Conservation (phyloP, 2,797 vertebrate genomes). For the Ataeniobius toweri region DNA sequence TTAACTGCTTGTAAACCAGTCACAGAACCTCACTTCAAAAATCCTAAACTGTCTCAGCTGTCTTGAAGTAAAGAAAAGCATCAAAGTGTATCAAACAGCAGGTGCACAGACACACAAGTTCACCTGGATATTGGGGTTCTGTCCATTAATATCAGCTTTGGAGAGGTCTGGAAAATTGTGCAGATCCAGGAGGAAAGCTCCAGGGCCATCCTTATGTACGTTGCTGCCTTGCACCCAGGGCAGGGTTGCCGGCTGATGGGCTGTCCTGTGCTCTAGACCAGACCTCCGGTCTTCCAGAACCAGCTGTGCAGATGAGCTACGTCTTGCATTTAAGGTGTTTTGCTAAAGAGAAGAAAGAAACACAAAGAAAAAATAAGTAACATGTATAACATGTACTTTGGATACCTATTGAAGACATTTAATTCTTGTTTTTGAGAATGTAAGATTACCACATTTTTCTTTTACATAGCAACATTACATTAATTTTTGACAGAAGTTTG, state of each 20-base stretch:
- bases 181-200: constrained; percentile 91
- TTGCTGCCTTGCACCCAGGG: constrained; percentile 80
- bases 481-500: constrained; percentile 50
- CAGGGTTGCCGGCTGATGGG: constrained; percentile 81
- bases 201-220: constrained; percentile 88
- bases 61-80: constrained; percentile 10
- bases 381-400: background rate
- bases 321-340: constrained; percentile 82
- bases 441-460: constrained; percentile 3
- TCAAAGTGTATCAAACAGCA: constrained; percentile 39
- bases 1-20: background rate
- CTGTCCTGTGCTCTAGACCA: constrained; percentile 78
- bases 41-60: background rate
- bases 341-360: constrained; percentile 55
- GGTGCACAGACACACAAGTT: constrained; percentile 55
- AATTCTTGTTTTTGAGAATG: background rate
- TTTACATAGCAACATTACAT: constrained; percentile 34
- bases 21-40: background rate
- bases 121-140: constrained; percentile 99
- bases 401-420: background rate
- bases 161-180: constrained; percentile 97
- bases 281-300: constrained; percentile 72
- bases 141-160: constrained; percentile 94
- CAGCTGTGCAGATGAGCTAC: constrained; percentile 70
- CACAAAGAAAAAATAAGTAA: background rate